Evolutionary conservation across 92 coral and sea anemone genomes (phyloP).

Genomic region (Paramuricea clavata): DNA sequence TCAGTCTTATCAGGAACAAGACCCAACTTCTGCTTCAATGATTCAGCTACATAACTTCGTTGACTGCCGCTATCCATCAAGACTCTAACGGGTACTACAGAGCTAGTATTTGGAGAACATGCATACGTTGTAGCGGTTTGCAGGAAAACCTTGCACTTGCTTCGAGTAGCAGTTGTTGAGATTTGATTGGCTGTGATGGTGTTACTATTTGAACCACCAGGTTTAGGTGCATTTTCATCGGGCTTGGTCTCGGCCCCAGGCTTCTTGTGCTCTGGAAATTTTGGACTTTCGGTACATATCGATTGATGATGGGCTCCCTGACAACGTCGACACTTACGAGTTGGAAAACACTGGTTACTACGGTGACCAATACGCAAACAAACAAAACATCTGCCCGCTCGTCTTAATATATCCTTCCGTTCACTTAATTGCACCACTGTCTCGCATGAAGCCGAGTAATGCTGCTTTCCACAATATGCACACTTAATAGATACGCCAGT

Average conservation of each 20-base stretch:
- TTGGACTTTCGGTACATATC: slow-evolving; percentile 8
- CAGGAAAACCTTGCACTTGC: not conserved
- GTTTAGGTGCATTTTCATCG: not conserved
- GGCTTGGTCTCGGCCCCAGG: not conserved
- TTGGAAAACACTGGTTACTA: not conserved
- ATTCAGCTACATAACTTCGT: not conserved
- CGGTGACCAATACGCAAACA: slow-evolving; percentile 4
- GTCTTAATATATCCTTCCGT: not conserved
- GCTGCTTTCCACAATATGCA: not conserved
- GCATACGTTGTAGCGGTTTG: not conserved
- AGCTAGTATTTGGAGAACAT: not conserved
- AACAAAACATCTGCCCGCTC: slow-evolving; percentile 9
- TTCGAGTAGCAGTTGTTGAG: not conserved
- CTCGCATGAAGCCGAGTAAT: not conserved
- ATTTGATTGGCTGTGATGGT: not conserved
- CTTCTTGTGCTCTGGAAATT: not conserved
- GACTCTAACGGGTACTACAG: not conserved
- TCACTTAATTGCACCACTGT: not conserved
- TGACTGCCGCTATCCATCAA: slow-evolving; percentile 5
- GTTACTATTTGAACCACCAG: not conserved
- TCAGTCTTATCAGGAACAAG: slow-evolving; percentile 49
- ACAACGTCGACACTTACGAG: slow-evolving; percentile 34
- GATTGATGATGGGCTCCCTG: slow-evolving; percentile 49
- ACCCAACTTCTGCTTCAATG: slow-evolving; percentile 22
- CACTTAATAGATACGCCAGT: not conserved